A percentile compares a stretch with the other conserved stretches of the same genome.
Evolutionary conservation across 2,888 invertebrate genomes (phyloP).

Genomic region (Lutraria lutraria): DNA sequence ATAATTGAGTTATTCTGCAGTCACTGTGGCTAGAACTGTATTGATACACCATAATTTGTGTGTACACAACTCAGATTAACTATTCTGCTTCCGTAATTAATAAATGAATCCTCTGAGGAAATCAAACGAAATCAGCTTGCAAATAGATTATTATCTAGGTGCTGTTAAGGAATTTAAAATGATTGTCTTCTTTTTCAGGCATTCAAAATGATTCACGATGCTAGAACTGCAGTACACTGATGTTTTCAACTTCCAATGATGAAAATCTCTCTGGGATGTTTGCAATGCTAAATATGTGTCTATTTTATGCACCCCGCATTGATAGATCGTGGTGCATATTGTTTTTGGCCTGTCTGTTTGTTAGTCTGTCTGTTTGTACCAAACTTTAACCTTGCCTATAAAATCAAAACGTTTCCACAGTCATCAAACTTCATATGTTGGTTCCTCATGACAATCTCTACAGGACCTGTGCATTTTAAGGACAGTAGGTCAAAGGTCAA

Average conservation of each 20-base stretch:
- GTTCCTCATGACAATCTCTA: too few species aligned
- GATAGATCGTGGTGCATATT: too few species aligned
- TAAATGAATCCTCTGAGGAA: background rate
- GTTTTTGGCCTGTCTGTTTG: too few species aligned
- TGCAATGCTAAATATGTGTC: slow-evolving; percentile 1
- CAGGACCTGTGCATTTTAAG: too few species aligned
- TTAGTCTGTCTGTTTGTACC: too few species aligned
- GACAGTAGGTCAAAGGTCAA: too few species aligned
- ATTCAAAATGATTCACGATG: slow-evolving; percentile 74
- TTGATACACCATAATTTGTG: slow-evolving; percentile 26
- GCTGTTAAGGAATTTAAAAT: background rate
- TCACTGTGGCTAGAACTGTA: background rate
- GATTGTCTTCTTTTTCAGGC: slow-evolving; percentile 68
- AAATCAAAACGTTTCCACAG: too few species aligned
- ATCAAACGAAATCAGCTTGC: background rate
- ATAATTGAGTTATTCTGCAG: background rate
- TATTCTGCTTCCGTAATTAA: background rate
- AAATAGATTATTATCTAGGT: background rate
- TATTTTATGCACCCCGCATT: too few species aligned
- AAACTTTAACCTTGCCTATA: too few species aligned
- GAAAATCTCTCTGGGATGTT: slow-evolving; percentile 18
- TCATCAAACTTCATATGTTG: too few species aligned
- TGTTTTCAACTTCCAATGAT: background rate
- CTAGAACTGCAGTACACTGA: slow-evolving; percentile 50
- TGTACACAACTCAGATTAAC: background rate